Evolutionary conservation across 2,797 vertebrate species (phyloP).

Genomic region (Urocyon cinereoargenteus): DNA sequence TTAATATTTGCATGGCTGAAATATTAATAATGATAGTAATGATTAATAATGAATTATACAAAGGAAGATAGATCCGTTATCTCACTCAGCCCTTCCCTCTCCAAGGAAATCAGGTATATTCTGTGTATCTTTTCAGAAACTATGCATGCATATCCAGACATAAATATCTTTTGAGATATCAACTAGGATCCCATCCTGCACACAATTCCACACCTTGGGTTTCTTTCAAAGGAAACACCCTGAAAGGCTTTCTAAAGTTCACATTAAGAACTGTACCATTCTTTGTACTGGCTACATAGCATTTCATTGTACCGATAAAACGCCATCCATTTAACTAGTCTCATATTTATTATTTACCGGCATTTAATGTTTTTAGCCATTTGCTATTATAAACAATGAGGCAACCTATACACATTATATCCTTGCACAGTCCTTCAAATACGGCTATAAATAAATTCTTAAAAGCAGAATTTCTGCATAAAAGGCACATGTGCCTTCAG

Average conservation of each 20-base stretch:
- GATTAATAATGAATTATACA: background rate
- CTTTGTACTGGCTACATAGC: background rate
- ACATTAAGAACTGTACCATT: background rate
- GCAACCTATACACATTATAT: background rate
- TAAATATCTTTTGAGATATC: background rate
- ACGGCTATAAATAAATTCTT: background rate
- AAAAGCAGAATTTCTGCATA: slow-evolving; percentile 1
- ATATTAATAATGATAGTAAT: background rate
- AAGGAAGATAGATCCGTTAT: background rate
- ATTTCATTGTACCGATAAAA: background rate
- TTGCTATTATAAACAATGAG: background rate
- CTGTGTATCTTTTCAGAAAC: background rate
- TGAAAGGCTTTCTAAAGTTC: background rate
- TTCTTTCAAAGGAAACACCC: background rate
- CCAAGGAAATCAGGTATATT: background rate
- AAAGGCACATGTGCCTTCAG: background rate
- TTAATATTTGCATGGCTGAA: background rate
- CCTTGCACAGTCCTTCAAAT: background rate
- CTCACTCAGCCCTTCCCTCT: background rate
- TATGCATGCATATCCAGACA: background rate
- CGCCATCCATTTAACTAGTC: background rate
- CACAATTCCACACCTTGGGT: background rate
- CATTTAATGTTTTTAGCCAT: background rate
- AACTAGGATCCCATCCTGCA: background rate
- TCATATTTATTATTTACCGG: background rate